phyloP scores from a whole-genome alignment of 1,140 invertebrate genomes.

The Drosophila funebris region DNA sequence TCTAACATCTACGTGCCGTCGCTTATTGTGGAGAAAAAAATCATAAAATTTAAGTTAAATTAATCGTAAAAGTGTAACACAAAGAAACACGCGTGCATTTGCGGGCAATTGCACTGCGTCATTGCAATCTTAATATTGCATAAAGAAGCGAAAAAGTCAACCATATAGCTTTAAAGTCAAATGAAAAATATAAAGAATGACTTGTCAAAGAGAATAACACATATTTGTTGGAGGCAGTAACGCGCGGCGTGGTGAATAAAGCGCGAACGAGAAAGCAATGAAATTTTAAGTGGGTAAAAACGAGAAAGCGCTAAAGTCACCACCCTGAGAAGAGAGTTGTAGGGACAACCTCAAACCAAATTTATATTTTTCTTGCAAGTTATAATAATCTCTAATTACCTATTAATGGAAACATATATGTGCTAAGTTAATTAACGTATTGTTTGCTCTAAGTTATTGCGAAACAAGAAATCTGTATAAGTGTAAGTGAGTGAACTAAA shows the following conservation, averaged over 20 bases:
- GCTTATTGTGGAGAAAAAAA: slow-evolving; percentile 36
- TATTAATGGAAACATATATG: slow-evolving; percentile 15
- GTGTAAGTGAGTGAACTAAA: slow-evolving; percentile 30
- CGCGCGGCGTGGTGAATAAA: slow-evolving; percentile 50
- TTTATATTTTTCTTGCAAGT: slow-evolving; percentile 40
- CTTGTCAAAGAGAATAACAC: slow-evolving; percentile 52
- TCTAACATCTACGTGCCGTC: slow-evolving; percentile 39
- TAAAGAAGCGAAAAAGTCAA: neutral
- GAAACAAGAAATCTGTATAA: slow-evolving; percentile 29
- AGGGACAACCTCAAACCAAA: slow-evolving; percentile 46
- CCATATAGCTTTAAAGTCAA: slow-evolving; percentile 3
- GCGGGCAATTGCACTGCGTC: slow-evolving; percentile 36
- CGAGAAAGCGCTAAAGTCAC: slow-evolving; percentile 55
- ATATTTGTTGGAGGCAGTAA: slow-evolving; percentile 42
- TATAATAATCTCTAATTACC: slow-evolving; percentile 32
- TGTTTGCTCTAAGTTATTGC: slow-evolving; percentile 36
- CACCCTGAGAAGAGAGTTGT: slow-evolving; percentile 46
- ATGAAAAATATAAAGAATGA: slow-evolving; percentile 49
- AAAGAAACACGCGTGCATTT: slow-evolving; percentile 34
- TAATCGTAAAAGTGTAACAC: slow-evolving; percentile 25
- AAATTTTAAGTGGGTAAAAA: slow-evolving; percentile 46
- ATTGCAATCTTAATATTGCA: slow-evolving; percentile 1
- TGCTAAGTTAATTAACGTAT: slow-evolving; percentile 28
- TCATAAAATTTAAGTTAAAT: slow-evolving; percentile 32
- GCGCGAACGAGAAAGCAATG: slow-evolving; percentile 51